phyloP scores from a whole-genome alignment of 2,888 invertebrate genomes.

The Synanthedon tipuliformis region DNA sequence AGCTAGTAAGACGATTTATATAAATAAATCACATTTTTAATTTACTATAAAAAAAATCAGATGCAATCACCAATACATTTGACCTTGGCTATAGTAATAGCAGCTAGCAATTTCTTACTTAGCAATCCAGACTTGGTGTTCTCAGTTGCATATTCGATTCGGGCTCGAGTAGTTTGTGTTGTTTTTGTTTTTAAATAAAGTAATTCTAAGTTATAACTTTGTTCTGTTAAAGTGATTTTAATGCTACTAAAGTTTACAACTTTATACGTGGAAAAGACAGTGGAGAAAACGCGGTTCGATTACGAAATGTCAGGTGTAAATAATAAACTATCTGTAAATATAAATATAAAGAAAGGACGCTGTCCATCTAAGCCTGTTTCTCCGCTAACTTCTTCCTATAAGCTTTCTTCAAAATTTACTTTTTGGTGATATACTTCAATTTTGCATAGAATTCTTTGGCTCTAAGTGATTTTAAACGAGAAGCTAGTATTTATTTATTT shows the following conservation, averaged over 20 bases:
- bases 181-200: background rate
- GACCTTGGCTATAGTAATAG: background rate
- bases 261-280: slow-evolving; percentile 37
- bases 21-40: background rate
- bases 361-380: no score
- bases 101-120: background rate
- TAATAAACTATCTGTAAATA: background rate
- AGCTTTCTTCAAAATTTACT: no score
- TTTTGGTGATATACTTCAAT: no score
- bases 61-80: background rate
- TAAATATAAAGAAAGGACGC: no score
- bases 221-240: slow-evolving; percentile 29
- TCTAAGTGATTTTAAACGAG: no score
- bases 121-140: background rate
- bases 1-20: no score
- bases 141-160: slow-evolving; percentile 13
- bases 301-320: slow-evolving; percentile 31
- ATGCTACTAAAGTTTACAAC: slow-evolving; percentile 43
- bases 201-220: slow-evolving; percentile 5
- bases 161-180: background rate
- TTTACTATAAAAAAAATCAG: background rate
- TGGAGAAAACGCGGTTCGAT: slow-evolving; percentile 32
- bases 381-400: no score
- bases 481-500: no score
- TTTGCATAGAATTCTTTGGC: no score